phyloP scores from a whole-genome alignment of 2,888 invertebrate species.

The Sinopyrophorus schimmeli region DNA sequence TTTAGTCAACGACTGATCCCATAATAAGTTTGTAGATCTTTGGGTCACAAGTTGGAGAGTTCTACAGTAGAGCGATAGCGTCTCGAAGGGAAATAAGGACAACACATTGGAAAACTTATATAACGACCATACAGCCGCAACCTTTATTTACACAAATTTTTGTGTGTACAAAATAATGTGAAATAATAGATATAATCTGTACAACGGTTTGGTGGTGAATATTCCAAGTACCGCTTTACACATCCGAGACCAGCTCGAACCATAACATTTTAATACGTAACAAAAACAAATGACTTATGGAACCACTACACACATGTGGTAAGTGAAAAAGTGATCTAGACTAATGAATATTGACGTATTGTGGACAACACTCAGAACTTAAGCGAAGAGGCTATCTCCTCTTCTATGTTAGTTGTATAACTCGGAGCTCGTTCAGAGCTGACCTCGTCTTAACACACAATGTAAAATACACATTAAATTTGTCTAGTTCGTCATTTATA shows the following conservation, averaged over 20 bases:
- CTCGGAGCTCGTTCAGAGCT: conserved; percentile 41
- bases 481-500: conserved; percentile 26
- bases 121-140: conserved; percentile 48
- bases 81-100: no score
- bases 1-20: no score
- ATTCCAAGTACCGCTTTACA: conserved; percentile 41
- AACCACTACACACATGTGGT: conserved; percentile 29
- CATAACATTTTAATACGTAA: conserved; percentile 27
- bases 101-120: conserved; percentile 21
- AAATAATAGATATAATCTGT: conserved; percentile 46
- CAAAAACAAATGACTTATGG: conserved; percentile 26
- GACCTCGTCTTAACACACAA: conserved; percentile 41
- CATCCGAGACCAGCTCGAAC: conserved; percentile 52
- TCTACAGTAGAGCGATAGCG: no score
- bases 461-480: conserved; percentile 26
- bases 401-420: conserved; percentile 38
- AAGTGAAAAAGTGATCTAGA: conserved; percentile 32
- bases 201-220: conserved; percentile 39
- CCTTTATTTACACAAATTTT: conserved; percentile 55
- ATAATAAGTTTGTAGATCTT: no score
- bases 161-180: conserved; percentile 53
- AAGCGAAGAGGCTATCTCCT: conserved; percentile 48
- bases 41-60: no score
- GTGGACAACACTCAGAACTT: conserved; percentile 48
- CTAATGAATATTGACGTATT: conserved; percentile 29